Percentiles rank a stretch among this genome's conserved stretches.
These are phyloP conservation scores for Palythoa grandiflora DNA, from an alignment of 92 coral and sea anemone genomes.

Conservation along the genomic window DNA sequence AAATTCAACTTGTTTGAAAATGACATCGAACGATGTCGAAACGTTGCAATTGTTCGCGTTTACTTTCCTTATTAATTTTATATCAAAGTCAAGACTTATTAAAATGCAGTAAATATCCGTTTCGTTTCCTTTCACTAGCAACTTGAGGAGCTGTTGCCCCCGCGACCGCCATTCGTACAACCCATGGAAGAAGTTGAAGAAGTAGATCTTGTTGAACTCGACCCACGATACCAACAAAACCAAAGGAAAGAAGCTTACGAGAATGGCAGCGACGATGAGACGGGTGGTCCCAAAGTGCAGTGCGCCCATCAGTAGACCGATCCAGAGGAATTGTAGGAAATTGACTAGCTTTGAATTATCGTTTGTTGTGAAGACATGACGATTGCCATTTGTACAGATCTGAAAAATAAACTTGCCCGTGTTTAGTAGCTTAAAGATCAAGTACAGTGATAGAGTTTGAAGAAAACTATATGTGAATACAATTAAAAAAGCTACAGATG, in stretches of 20 bases:
- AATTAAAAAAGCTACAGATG: neutral
- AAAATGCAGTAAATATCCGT: neutral
- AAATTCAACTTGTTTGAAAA: too few species aligned
- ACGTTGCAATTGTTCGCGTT: too few species aligned
- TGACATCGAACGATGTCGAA: too few species aligned
- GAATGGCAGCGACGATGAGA: conserved; percentile 91
- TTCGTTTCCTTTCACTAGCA: conserved; percentile 53
- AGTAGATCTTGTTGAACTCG: conserved; percentile 84
- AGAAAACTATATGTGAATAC: conserved; percentile 3
- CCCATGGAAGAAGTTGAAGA: conserved; percentile 81
- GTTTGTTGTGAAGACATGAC: neutral
- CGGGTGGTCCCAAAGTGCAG: conserved; percentile 88
- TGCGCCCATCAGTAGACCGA: conserved; percentile 90
- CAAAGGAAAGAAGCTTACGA: conserved; percentile 89
- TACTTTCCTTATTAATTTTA: neutral
- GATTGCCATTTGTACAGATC: conserved; percentile 21
- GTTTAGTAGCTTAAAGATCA: neutral
- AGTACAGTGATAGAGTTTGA: conserved; percentile 15
- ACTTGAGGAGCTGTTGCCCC: conserved; percentile 84
- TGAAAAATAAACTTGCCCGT: neutral
- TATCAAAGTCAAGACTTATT: too few species aligned
- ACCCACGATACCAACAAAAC: conserved; percentile 70
- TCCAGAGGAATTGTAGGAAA: neutral
- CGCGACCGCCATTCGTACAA: conserved; percentile 72
- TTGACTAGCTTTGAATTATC: neutral